Percentiles rank a stretch among this genome's conserved stretches.
These are phyloP conservation scores for Noctua janthe DNA, from an alignment of 2,888 invertebrate genomes.

Conservation along the genomic window DNA sequence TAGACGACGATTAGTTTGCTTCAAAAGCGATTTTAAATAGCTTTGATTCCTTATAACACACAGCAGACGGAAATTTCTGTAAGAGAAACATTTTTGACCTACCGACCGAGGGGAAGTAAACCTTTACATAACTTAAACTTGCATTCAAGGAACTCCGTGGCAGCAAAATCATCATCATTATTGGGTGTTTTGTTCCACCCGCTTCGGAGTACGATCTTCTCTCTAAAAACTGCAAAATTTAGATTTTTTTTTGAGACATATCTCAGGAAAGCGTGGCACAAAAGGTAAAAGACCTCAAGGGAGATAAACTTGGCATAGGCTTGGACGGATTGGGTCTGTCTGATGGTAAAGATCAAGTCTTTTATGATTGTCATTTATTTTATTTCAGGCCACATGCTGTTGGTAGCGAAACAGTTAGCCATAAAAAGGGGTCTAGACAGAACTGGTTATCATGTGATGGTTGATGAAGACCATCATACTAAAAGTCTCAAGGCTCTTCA, in stretches of 20 bases:
- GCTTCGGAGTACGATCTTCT: not conserved
- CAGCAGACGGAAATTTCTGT: not conserved
- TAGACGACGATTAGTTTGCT: not conserved
- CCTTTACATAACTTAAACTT: not conserved
- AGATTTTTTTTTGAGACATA: not conserved
- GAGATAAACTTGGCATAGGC: not conserved
- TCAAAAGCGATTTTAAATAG: not conserved
- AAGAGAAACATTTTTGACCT: not conserved
- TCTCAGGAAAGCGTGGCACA: not conserved
- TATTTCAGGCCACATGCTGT: constrained; percentile 93
- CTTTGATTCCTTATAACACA: not conserved
- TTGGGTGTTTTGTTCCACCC: not conserved
- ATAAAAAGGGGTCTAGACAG: constrained; percentile 91
- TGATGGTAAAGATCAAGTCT: not conserved
- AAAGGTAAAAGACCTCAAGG: not conserved
- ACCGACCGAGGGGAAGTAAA: not conserved
- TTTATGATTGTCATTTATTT: constrained; percentile 13
- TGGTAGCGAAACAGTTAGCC: constrained; percentile 95
- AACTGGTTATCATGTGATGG: constrained; percentile 79
- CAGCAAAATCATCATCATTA: not conserved
- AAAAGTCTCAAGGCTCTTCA: constrained; percentile 76
- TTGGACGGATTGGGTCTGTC: not conserved
- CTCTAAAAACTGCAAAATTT: not conserved
- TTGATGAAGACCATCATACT: constrained; percentile 76
- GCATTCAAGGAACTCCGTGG: not conserved